Evolutionary conservation across 2,113 vertebrate species (phyloP).

Genomic region (Xyrauchen texanus): DNA sequence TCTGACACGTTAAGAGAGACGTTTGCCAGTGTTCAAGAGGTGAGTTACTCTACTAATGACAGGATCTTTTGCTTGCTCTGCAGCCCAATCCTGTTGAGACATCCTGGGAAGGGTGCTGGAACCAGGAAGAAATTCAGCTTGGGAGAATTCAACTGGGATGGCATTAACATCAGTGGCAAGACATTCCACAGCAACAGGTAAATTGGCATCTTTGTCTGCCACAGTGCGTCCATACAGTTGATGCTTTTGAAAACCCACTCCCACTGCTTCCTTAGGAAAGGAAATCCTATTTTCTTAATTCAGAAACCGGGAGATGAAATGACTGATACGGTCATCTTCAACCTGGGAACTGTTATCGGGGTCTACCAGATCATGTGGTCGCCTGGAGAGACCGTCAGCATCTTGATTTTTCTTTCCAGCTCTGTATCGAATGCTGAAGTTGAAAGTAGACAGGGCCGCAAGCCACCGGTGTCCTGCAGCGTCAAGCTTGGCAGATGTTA

Average conservation of each 20-base stretch:
- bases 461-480: too few relatives aligned
- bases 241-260: conserved; percentile 26
- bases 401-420: conserved; percentile 6
- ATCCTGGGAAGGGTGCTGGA: conserved; percentile 31
- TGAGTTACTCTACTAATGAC: conserved; percentile 27
- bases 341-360: background rate
- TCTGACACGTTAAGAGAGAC: conserved; percentile 7
- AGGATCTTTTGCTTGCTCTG: conserved; percentile 39
- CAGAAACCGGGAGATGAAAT: conserved; percentile 12
- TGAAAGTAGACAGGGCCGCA: too few relatives aligned
- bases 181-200: too few relatives aligned
- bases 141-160: too few relatives aligned
- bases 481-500: too few relatives aligned
- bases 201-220: too few relatives aligned
- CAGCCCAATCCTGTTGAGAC: conserved; percentile 30
- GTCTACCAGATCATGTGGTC: conserved; percentile 7
- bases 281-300: background rate
- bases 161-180: background rate
- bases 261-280: conserved; percentile 32
- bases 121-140: conserved; percentile 9
- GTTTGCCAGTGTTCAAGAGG: conserved; percentile 15
- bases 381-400: conserved; percentile 22
- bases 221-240: background rate
- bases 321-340: conserved; percentile 9
- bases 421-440: conserved; percentile 1